A percentile compares a stretch with the other conserved stretches of the same genome.
These are phyloP conservation scores for Caenorhabditis sp. DNA, from an alignment of 2,888 invertebrate genomes.

Conservation along the genomic window DNA sequence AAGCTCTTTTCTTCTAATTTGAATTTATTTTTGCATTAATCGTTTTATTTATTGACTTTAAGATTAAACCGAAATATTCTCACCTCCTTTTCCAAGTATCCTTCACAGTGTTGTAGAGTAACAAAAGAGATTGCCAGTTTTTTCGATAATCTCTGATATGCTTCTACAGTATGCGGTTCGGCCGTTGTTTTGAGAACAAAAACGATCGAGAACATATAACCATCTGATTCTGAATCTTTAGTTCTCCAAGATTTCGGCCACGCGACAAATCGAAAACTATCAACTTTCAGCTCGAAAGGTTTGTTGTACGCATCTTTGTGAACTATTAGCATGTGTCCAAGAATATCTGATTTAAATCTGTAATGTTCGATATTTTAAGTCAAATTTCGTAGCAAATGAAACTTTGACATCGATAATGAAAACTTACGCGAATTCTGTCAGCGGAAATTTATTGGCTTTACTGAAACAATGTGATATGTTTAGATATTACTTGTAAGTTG, in stretches of 20 bases:
- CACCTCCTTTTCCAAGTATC: conserved; percentile 51
- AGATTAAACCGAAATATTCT: too few relatives aligned
- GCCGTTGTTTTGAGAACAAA: conserved; percentile 56
- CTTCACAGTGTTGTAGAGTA: conserved; percentile 49
- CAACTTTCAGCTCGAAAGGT: conserved; percentile 59
- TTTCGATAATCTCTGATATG: conserved; percentile 58
- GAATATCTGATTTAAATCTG: conserved; percentile 49
- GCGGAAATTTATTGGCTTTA: neutral
- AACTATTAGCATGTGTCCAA: conserved; percentile 56
- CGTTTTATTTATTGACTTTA: too few relatives aligned
- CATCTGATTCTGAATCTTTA: neutral
- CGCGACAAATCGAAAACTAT: conserved; percentile 62
- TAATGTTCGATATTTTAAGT: neutral
- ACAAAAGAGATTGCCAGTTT: conserved; percentile 56
- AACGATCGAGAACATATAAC: conserved; percentile 44
- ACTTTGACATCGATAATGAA: neutral
- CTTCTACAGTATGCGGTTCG: conserved; percentile 52
- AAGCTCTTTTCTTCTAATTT: too few relatives aligned
- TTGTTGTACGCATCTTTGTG: conserved; percentile 48
- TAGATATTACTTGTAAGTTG: too few relatives aligned
- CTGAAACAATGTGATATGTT: too few relatives aligned
- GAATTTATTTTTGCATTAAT: too few relatives aligned
- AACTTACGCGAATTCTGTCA: conserved; percentile 5
- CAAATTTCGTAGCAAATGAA: neutral
- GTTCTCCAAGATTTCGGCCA: conserved; percentile 47